Evolutionary conservation across 1,140 invertebrate species (phyloP), one percentile per base, ranked within the genome.

Genomic region (Diuraphis noxia): DNA sequence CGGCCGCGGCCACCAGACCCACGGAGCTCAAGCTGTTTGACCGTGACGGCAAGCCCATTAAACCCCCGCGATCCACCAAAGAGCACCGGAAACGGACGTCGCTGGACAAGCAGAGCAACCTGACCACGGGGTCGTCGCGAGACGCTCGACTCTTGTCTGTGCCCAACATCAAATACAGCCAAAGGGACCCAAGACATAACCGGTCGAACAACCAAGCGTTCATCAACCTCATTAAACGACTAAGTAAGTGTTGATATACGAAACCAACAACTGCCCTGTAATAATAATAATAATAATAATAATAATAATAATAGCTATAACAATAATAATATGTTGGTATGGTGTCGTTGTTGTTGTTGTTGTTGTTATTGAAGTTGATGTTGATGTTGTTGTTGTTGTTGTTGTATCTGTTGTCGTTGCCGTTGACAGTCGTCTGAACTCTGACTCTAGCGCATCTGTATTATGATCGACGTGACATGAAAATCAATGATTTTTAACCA

Each of bases 221-320:
- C 92, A 95, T 96, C 93, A 96, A 95, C 95, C 94, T 97, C 93
- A 96, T 96, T 94, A 95, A 96, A 94, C 95, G 96, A 95, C 96
- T 97, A 95, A 97, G 97, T 97, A 97, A 97, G 97, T 97, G 56
- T 72, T 72, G 56, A 72, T 52, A 21, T 25, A 49, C 43, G 36
- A 86, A 86, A 86, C 34, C 40, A 5, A 43, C 82, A 41, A 46
- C 21, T 23, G 38, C 81, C 23, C 41, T n/a, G 21, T 43, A 85
- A 19, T n/a, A 41, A 52, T 25, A 25, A 49, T 49, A 40, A 81
- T n/a, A 6, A 79, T 41, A 21, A 23, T 49, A 49, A 49, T 49
- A 21, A 46, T 63, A n/a, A 63, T 49, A 49, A 49, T 49, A 49
- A 49, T 23, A 49, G 19, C 19, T 17, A 49, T 23, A 49, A 49